These are phyloP conservation scores for Petrophora chlorosata DNA, from an alignment of 2,888 invertebrate genomes.

Conservation along the genomic window DNA sequence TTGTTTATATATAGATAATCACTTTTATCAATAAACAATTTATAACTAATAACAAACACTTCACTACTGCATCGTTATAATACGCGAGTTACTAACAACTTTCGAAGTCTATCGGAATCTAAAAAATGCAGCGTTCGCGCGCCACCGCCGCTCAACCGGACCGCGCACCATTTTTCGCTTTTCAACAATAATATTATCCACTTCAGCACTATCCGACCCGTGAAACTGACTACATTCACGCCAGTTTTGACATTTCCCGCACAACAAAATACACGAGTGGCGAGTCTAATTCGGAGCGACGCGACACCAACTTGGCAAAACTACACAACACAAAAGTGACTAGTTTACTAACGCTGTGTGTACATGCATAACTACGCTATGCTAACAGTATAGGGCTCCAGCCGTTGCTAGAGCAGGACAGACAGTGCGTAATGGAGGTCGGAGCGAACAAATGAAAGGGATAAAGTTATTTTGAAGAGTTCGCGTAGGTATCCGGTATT, in stretches of 20 bases:
- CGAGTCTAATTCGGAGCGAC: conserved; percentile 60
- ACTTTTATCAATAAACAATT: neutral
- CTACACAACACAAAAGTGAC: conserved; percentile 67
- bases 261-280: conserved; percentile 56
- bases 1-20: too few relatives aligned
- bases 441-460: conserved; percentile 47
- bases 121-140: conserved; percentile 55
- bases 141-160: conserved; percentile 46
- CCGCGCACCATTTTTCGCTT: conserved; percentile 54
- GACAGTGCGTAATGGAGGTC: conserved; percentile 30
- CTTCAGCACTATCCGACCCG: conserved; percentile 31
- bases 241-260: conserved; percentile 55
- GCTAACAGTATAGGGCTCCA: conserved; percentile 32
- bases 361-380: conserved; percentile 58
- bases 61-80: conserved; percentile 46
- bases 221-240: conserved; percentile 46
- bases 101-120: conserved; percentile 64
- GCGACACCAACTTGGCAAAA: conserved; percentile 70
- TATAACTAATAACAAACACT: conserved; percentile 38
- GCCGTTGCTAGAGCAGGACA: conserved; percentile 45
- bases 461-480: conserved; percentile 46
- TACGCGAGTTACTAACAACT: conserved; percentile 50
- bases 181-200: conserved; percentile 39
- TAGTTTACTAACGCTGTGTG: conserved; percentile 58
- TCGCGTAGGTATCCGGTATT: conserved; percentile 69